Conservation (phyloP, 1,140 invertebrate genomes). For the Drosophila funebris region DNA sequence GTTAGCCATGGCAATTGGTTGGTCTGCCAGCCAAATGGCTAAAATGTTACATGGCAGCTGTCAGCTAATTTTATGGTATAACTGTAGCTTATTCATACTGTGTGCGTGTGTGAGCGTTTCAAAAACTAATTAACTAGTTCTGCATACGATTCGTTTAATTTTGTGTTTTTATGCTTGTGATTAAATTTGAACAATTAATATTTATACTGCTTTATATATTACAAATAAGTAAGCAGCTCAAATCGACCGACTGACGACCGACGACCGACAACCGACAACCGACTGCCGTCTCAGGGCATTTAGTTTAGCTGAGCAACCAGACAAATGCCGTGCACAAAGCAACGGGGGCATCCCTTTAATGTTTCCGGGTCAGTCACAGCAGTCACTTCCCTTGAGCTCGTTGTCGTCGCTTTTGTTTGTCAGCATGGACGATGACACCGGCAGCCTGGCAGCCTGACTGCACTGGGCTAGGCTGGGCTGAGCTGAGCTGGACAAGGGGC, state of each 20-base stretch:
- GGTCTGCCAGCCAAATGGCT: slow-evolving; percentile 36
- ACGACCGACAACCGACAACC: neutral
- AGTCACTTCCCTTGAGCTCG: slow-evolving; percentile 79
- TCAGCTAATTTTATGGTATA: slow-evolving; percentile 66
- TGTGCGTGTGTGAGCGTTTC: slow-evolving; percentile 47
- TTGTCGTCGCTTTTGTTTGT: slow-evolving; percentile 80
- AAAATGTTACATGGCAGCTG: slow-evolving; percentile 71
- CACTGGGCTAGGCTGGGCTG: slow-evolving; percentile 28
- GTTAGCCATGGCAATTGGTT: slow-evolving; percentile 20
- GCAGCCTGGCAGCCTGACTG: slow-evolving; percentile 11
- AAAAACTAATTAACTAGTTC: slow-evolving; percentile 78
- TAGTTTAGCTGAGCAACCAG: slow-evolving; percentile 50
- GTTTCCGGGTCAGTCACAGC: slow-evolving; percentile 80
- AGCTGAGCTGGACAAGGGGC: too few species aligned
- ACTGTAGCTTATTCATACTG: slow-evolving; percentile 26
- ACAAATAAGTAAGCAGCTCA: slow-evolving; percentile 27
- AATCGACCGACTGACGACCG: slow-evolving; percentile 14
- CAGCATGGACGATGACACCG: slow-evolving; percentile 77
- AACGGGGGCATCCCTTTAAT: slow-evolving; percentile 66
- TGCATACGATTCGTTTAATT: slow-evolving; percentile 60
- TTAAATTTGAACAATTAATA: slow-evolving; percentile 78
- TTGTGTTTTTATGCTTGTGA: slow-evolving; percentile 58
- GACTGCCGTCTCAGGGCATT: slow-evolving; percentile 50
- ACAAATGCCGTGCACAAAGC: slow-evolving; percentile 49
- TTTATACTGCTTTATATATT: slow-evolving; percentile 67